Conservation (phyloP, 1,140 invertebrate species). For the Drosophila jambulina region DNA sequence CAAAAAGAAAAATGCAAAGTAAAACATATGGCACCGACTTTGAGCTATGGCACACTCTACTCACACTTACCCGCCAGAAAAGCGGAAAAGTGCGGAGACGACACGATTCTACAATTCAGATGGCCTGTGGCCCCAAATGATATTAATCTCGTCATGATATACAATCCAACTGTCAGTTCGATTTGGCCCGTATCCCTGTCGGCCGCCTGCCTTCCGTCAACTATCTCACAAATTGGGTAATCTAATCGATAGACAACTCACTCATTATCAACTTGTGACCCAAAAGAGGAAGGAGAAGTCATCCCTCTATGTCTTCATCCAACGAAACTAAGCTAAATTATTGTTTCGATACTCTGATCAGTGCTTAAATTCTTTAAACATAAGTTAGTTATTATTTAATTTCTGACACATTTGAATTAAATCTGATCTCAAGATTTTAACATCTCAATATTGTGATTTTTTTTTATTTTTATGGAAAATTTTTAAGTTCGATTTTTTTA, state of each 20-base stretch:
- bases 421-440: too few species aligned
- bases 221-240: constrained; percentile 59
- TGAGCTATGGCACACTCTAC: constrained; percentile 11
- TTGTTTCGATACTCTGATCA: constrained; percentile 4
- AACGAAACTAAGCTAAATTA: constrained; percentile 24
- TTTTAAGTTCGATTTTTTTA: too few species aligned
- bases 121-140: constrained; percentile 43
- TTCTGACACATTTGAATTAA: too few species aligned
- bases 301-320: not conserved
- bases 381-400: too few species aligned
- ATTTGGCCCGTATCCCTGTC: constrained; percentile 19
- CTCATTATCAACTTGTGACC: constrained; percentile 52
- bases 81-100: constrained; percentile 23
- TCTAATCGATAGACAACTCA: constrained; percentile 64
- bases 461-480: too few species aligned
- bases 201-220: constrained; percentile 2
- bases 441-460: too few species aligned
- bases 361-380: too few species aligned
- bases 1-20: constrained; percentile 7
- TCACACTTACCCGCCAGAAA: constrained; percentile 2
- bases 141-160: constrained; percentile 70
- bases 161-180: constrained; percentile 59
- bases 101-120: constrained; percentile 25
- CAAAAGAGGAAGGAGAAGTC: not conserved
- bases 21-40: constrained; percentile 42